Percentiles rank a stretch among this genome's conserved stretches.
Conservation (phyloP, 2,888 invertebrate genomes). For the Microdon myrmicae region DNA sequence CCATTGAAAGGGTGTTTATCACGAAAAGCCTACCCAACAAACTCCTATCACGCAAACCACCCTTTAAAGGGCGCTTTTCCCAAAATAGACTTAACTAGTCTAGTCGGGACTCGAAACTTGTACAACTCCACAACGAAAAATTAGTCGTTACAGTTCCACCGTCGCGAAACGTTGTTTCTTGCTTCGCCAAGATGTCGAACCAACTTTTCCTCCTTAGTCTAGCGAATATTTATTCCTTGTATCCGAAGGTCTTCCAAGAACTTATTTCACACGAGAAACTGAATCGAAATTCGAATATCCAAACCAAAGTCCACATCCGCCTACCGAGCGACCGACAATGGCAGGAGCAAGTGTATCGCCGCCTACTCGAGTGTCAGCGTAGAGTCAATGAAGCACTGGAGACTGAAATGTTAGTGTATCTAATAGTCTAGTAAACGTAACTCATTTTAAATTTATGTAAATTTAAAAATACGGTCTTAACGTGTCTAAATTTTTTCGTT, state of each 20-base stretch:
- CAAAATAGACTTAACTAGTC: slow-evolving; percentile 37
- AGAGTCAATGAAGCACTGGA: slow-evolving; percentile 65
- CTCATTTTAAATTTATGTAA: slow-evolving; percentile 3
- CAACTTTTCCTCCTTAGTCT: slow-evolving; percentile 64
- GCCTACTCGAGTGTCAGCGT: slow-evolving; percentile 70
- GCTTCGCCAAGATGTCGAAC: slow-evolving; percentile 57
- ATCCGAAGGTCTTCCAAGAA: slow-evolving; percentile 74
- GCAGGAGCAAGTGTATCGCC: slow-evolving; percentile 70
- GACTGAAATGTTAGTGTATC: slow-evolving; percentile 57
- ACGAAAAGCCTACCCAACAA: slow-evolving; percentile 14
- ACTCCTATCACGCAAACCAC: slow-evolving; percentile 34
- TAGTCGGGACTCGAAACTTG: slow-evolving; percentile 21
- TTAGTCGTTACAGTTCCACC: slow-evolving; percentile 27
- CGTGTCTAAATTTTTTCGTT: too few species aligned
- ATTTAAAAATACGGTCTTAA: neutral
- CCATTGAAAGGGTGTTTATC: slow-evolving; percentile 45
- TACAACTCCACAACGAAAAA: slow-evolving; percentile 8
- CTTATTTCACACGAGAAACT: slow-evolving; percentile 69
- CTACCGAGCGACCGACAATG: slow-evolving; percentile 71
- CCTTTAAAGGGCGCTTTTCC: slow-evolving; percentile 18
- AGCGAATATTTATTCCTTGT: slow-evolving; percentile 73
- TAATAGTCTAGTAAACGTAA: slow-evolving; percentile 1
- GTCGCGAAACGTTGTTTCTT: slow-evolving; percentile 2
- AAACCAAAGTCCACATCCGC: slow-evolving; percentile 60
- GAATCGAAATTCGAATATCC: slow-evolving; percentile 66